Conservation (phyloP, 2,113 vertebrate genomes). For the Seriola rivoliana region DNA sequence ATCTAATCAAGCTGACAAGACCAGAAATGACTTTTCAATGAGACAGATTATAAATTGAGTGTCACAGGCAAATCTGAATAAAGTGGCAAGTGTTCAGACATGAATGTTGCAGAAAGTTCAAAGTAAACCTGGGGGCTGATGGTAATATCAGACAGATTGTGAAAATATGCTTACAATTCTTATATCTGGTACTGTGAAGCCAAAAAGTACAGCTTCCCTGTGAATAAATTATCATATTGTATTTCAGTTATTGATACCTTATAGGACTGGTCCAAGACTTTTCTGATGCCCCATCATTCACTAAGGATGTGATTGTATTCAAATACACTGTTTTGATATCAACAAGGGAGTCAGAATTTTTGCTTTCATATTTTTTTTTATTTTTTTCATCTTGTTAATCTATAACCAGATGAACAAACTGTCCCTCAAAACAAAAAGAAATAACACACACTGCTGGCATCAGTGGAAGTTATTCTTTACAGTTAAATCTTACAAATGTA, state of each 20-base stretch:
- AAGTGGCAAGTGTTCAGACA: slow-evolving; percentile 42
- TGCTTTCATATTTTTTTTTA: not conserved
- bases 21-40: slow-evolving; percentile 89
- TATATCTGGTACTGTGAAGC: not conserved
- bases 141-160: not conserved
- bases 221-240: not conserved
- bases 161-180: not conserved
- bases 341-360: not conserved
- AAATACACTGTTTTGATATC: not conserved
- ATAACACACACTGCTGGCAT: not conserved
- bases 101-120: slow-evolving; percentile 30
- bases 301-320: not conserved
- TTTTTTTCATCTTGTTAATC: not conserved
- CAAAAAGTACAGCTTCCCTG: not conserved
- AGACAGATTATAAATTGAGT: slow-evolving; percentile 85
- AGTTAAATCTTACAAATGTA: no score
- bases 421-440: not conserved
- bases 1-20: slow-evolving; percentile 85
- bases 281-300: not conserved
- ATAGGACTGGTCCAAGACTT: not conserved
- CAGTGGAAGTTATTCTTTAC: not conserved
- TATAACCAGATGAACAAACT: not conserved
- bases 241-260: not conserved
- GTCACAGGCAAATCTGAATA: slow-evolving; percentile 59
- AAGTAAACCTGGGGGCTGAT: slow-evolving; percentile 31